Base-by-base conservation (phyloP, 2,797 vertebrate genomes). In the Paratrypauchen microcephalus region DNA sequence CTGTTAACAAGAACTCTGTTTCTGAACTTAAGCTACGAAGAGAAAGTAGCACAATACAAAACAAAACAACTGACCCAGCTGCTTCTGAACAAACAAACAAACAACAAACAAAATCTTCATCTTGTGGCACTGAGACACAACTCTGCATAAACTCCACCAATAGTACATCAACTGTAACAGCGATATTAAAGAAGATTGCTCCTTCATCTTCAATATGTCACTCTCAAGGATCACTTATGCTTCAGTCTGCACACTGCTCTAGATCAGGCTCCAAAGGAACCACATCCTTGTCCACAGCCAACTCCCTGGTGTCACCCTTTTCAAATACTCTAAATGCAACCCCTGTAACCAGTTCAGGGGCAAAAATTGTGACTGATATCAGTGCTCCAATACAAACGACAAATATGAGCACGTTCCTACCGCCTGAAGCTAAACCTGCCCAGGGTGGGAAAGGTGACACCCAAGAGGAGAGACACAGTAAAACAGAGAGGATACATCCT, bases 61-160 rank as follows among this genome's bases (percentile, higher is more conserved):
- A 54, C 13, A 82, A 76, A 52, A 71, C 73, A 5, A 30, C 74
- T 28, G 16, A 72, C 26, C 54, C 65, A 28, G 45, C 73, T 48
- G 71, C 76, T 86, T 87, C 86, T 28, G 77, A 71, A 73, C 85
- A 85, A n/a, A 89, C 61, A 73, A 85, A 48, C 24, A 26, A 26
- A 1, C 1, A 71, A 73, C 85, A 85, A n/a, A 89, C 61, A 73
- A 85, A 48, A 68, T 68, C 82, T 48, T 65, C 59, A 3, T 75
- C 85, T 48, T 66, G 64, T 74, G 72, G 71, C 32, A 28, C 69
- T 28, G 83, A 77, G 23, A 70, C 47, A 71, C 65, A 4, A 32
- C 65, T 56, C 58, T 55, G 74, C 11, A 59, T 84, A 18, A 66
- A 75, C 6, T 82, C 75, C 64, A 63, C 66, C 70, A 72, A 65